A percentile compares a stretch with the other conserved stretches of the same genome.
These are phyloP conservation scores for Oegoconia quadripuncta DNA, from an alignment of 2,888 invertebrate species.

Conservation along the genomic window DNA sequence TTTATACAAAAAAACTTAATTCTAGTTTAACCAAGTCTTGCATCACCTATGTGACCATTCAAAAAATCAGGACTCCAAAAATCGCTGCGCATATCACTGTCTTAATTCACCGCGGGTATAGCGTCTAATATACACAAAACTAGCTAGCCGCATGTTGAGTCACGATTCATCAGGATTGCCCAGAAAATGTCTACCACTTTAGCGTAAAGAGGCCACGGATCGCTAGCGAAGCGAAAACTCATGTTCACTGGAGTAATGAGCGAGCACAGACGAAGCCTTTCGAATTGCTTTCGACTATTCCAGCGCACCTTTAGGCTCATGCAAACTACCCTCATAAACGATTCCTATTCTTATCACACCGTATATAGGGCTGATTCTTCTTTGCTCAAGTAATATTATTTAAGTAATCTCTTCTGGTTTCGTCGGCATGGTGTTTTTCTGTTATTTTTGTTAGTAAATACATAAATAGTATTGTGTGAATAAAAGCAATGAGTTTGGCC, in stretches of 20 bases:
- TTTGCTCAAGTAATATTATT: neutral
- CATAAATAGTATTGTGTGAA: neutral
- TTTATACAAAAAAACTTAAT: too few species aligned
- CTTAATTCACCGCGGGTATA: too few species aligned
- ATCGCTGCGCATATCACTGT: too few species aligned
- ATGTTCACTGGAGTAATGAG: slow-evolving; percentile 24
- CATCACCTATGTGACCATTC: too few species aligned
- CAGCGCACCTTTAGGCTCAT: neutral
- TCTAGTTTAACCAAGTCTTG: too few species aligned
- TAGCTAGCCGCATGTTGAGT: neutral
- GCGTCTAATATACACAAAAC: too few species aligned
- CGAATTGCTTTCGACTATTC: slow-evolving; percentile 16
- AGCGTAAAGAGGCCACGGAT: slow-evolving; percentile 17
- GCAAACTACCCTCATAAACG: neutral
- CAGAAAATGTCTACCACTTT: neutral
- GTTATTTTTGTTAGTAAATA: neutral
- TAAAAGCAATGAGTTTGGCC: neutral
- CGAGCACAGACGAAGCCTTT: slow-evolving; percentile 22
- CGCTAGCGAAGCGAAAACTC: slow-evolving; percentile 22
- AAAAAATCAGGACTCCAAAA: too few species aligned
- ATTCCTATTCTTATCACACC: neutral
- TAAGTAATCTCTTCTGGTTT: neutral
- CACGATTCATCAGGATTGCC: neutral
- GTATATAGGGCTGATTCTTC: neutral
- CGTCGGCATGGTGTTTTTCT: neutral